Base-by-base conservation (phyloP, 2,888 invertebrate genomes). In the Cryptus armator region DNA sequence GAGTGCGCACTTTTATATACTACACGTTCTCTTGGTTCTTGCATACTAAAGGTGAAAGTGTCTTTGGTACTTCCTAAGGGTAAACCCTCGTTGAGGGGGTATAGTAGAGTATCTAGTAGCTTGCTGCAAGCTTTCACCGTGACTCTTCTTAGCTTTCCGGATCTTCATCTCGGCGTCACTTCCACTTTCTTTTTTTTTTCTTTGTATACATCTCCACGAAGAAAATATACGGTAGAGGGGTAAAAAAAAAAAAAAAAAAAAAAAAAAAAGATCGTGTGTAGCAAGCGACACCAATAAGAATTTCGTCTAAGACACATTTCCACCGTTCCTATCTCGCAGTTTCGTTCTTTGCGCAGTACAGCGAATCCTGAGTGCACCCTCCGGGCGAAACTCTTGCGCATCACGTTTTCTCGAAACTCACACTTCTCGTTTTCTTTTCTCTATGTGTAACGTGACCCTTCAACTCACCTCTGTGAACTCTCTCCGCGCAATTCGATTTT, bases 41-140 rank as follows among this genome's bases (percentile, higher is more conserved):
- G 75, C 66, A 80, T 84, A 71, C 64, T 53, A 75, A 76, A 44
- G 64, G 68, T 66, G 66, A 80, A 84, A 76, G 75, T 80, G 80
- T 76, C 83, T 84, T 66, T 66, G 80, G 80, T 70, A 71, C 66
- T 71, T 75, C 32, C 70, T 53, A 37, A 62, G 51, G 62, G 56
- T 53, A n/a, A 48, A 43, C 43, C 32, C 43, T 14, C 74, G 19
- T 14, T 56, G 53, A 46, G 44, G 64, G 14, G 24, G 56, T 53
- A 53, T 19, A 2, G 62, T 24, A 2, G 24, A 24, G 24, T 24
- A 24, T 24, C 24, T 24, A 64, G 32, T 74, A 70, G 64, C 56
- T 80, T 56, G 83, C 67, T 56, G 83, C 67, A 51, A 37, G 68
- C 53, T 79, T 83, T 83, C 64, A 37, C 43, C 70, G 59, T 46